These are phyloP conservation scores for Polydrusus cervinus DNA, from an alignment of 2,888 invertebrate species.

Conservation along the genomic window DNA sequence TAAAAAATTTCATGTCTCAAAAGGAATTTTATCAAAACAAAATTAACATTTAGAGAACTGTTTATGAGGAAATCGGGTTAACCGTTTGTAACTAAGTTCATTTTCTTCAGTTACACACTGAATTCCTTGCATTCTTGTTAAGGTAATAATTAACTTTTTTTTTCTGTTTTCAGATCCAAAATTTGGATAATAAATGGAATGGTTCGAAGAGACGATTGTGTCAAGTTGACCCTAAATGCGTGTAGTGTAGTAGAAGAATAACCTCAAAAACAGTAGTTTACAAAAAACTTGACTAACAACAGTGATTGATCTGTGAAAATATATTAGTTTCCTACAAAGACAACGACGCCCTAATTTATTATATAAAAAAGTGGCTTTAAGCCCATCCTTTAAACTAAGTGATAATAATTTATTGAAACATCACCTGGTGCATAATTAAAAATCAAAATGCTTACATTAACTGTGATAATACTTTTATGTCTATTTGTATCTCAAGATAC, in stretches of 20 bases:
- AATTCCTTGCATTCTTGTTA: not conserved
- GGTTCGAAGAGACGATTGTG: constrained; percentile 4
- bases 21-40: no score
- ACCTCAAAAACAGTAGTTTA: no score
- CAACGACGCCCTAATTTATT: constrained; percentile 7
- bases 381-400: not conserved
- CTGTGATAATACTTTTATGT: constrained; percentile 32
- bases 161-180: constrained; percentile 2
- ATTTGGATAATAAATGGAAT: constrained; percentile 14
- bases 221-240: not conserved
- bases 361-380: not conserved
- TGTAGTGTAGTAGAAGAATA: not conserved
- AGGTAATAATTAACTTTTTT: not conserved
- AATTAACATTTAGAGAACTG: no score
- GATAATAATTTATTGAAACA: not conserved
- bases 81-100: no score
- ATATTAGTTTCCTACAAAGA: not conserved
- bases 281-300: not conserved
- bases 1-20: no score
- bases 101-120: not conserved
- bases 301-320: not conserved
- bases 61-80: no score
- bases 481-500: not conserved
- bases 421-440: not conserved
- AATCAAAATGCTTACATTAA: constrained; percentile 17